Evolutionary conservation across 2,113 vertebrate species (phyloP).

Genomic region (Actenoides hombroni): DNA sequence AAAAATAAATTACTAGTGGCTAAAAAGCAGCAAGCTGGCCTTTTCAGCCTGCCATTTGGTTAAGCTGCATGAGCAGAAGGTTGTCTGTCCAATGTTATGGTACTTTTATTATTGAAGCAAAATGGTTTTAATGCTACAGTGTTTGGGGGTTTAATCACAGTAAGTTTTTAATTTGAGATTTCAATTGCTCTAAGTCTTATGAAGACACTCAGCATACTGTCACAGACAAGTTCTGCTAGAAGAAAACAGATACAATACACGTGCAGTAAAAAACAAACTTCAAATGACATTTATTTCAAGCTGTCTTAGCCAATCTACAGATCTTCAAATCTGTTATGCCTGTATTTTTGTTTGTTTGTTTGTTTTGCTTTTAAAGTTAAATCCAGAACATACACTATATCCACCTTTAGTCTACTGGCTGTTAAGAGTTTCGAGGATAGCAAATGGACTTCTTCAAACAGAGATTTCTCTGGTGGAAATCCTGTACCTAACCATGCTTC

Average conservation of each 20-base stretch:
- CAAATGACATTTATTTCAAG: not conserved
- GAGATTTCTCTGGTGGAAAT: not conserved
- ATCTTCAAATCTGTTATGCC: not conserved
- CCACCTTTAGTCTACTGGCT: not conserved
- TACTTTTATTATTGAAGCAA: not conserved
- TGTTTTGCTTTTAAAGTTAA: not conserved
- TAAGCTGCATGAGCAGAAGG: not conserved
- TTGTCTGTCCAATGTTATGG: not conserved
- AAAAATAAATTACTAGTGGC: not conserved
- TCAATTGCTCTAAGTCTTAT: not conserved
- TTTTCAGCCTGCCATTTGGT: conserved; percentile 30
- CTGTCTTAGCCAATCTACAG: not conserved
- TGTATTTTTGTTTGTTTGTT: fast-evolving
- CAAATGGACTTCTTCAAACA: not conserved
- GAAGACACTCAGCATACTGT: not conserved
- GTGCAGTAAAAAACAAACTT: not conserved
- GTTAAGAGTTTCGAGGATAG: not conserved
- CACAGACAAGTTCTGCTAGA: not conserved
- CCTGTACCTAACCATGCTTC: not conserved
- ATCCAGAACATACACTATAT: not conserved
- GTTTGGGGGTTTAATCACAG: not conserved
- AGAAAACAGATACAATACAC: not conserved
- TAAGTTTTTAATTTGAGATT: not conserved
- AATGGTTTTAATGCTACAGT: not conserved
- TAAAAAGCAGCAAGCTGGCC: conserved; percentile 10